A percentile compares a stretch with the other conserved stretches of the same genome.
Conservation (phyloP, 2,888 invertebrate species). For the Morpho achilles region DNA sequence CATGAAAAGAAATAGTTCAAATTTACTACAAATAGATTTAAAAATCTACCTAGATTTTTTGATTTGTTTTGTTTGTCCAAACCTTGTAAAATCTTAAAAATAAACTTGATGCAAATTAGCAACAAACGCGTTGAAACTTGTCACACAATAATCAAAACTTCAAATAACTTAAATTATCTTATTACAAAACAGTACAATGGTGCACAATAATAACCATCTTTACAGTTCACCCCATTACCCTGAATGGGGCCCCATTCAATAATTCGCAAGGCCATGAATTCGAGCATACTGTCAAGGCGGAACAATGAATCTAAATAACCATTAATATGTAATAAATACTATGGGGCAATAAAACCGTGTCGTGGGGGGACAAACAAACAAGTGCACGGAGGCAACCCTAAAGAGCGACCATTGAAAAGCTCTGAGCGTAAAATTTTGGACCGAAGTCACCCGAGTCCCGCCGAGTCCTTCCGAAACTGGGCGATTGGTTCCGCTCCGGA, state of each 20-base stretch:
- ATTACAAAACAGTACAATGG: slow-evolving; percentile 50
- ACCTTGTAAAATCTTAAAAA: neutral
- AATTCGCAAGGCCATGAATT: slow-evolving; percentile 71
- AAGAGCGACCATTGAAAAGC: slow-evolving; percentile 35
- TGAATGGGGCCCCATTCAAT: slow-evolving; percentile 56
- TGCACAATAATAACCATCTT: slow-evolving; percentile 48
- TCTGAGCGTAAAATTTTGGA: slow-evolving; percentile 46
- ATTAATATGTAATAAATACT: slow-evolving; percentile 80
- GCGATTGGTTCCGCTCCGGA: slow-evolving; percentile 74
- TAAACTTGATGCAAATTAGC: slow-evolving; percentile 7
- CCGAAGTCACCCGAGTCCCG: slow-evolving; percentile 54
- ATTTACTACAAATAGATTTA: too few relatives aligned
- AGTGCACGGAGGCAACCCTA: slow-evolving; percentile 68
- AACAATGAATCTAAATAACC: slow-evolving; percentile 79
- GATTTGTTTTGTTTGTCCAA: too few relatives aligned
- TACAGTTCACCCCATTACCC: slow-evolving; percentile 50
- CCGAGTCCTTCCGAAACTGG: slow-evolving; percentile 38
- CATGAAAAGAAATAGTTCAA: too few relatives aligned
- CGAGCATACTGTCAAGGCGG: slow-evolving; percentile 72
- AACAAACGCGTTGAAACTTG: slow-evolving; percentile 7
- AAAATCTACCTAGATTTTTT: too few relatives aligned
- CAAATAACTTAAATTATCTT: slow-evolving; percentile 44
- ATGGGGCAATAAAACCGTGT: slow-evolving; percentile 69
- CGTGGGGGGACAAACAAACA: slow-evolving; percentile 72
- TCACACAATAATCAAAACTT: slow-evolving; percentile 27